Evolutionary conservation across 2,113 vertebrate species (phyloP).

Genomic region (Coregonus clupeaformis): DNA sequence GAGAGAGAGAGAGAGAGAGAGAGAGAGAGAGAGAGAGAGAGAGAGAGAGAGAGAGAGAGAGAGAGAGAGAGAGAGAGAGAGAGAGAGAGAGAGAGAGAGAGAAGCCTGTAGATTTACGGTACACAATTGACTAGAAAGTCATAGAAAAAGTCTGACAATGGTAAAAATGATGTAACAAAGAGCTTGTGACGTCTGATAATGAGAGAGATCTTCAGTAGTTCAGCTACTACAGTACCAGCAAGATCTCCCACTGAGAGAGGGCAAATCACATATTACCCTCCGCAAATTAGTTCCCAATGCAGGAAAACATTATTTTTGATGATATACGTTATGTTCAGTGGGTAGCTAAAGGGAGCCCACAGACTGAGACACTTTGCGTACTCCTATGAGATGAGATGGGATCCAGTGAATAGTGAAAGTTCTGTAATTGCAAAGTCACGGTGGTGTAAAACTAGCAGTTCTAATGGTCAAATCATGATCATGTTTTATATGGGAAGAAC

Average conservation of each 20-base stretch:
- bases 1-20: no score
- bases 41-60: no score
- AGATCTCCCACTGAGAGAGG: neutral
- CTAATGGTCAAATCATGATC: neutral
- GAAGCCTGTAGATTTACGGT: no score
- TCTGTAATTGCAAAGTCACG: neutral
- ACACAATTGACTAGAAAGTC: no score
- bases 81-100: no score
- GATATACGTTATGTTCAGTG: slow-evolving; percentile 31
- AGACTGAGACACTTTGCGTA: slow-evolving; percentile 38
- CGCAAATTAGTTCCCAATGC: slow-evolving; percentile 65
- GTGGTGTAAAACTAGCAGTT: neutral
- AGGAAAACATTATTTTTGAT: slow-evolving; percentile 56
- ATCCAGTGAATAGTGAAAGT: slow-evolving; percentile 31
- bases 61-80: no score
- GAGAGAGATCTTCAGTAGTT: slow-evolving; percentile 40
- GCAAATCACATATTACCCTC: slow-evolving; percentile 49
- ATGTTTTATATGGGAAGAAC: neutral
- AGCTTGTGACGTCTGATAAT: slow-evolving; percentile 51
- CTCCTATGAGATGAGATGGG: slow-evolving; percentile 31
- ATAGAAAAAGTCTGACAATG: no score
- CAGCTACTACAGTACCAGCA: neutral
- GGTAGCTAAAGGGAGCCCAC: slow-evolving; percentile 18
- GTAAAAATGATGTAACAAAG: no score
- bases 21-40: no score